Percentiles rank a stretch among this genome's conserved stretches.
Conservation (phyloP, 2,113 vertebrate genomes). For the Myotis yumanensis region DNA sequence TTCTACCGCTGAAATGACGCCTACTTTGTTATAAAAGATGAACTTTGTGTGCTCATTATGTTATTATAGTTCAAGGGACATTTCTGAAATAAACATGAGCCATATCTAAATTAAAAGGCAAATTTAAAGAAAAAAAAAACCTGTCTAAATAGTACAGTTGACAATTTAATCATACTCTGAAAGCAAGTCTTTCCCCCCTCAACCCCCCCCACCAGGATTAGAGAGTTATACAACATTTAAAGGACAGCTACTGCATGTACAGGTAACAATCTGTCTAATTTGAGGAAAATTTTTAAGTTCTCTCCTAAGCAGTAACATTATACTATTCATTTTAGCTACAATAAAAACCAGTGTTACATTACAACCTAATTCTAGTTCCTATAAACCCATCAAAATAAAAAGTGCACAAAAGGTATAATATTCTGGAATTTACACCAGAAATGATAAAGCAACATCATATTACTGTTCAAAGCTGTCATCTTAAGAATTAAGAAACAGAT, state of each 20-base stretch:
- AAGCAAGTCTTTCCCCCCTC: background rate
- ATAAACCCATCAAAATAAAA: conserved; percentile 36
- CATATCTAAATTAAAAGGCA: background rate
- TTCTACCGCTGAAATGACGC: background rate
- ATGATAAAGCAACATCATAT: background rate
- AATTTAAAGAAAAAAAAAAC: background rate
- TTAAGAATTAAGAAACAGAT: background rate
- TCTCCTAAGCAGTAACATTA: background rate
- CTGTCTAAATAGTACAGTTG: background rate
- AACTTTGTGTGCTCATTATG: background rate
- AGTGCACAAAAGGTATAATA: background rate
- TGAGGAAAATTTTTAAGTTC: background rate
- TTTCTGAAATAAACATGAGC: conserved; percentile 24
- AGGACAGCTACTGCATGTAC: background rate
- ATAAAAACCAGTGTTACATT: conserved; percentile 46
- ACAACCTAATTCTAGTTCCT: conserved; percentile 15
- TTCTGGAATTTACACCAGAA: conserved; percentile 17
- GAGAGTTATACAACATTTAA: background rate
- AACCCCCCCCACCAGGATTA: background rate
- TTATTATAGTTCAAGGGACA: background rate
- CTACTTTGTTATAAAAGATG: conserved; percentile 3
- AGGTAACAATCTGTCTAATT: background rate
- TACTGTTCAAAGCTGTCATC: background rate
- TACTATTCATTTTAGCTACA: conserved; percentile 20
- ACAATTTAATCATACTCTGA: conserved; percentile 38